Base-by-base conservation (phyloP, 1,140 invertebrate genomes). In the Ceratosolen fusciceps region DNA sequence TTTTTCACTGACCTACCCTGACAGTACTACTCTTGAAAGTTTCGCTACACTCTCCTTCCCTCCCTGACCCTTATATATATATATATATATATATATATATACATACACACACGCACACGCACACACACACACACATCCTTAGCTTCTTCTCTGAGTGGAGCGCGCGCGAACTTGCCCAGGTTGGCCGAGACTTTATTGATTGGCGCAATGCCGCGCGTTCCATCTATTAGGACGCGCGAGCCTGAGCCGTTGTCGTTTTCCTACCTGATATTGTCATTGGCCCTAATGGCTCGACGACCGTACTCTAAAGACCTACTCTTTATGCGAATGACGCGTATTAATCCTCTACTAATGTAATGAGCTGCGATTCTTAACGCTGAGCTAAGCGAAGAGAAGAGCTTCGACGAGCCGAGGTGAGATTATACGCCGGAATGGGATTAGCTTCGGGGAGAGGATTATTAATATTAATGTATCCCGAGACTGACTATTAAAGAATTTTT, bases 271-370 rank as follows among this genome's bases (percentile, higher is more conserved):
- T 67, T 75, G 82, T 85, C 83, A 83, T 72, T 81, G 76, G 70
- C 80, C 79, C 80, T 31, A 79, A 49, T 16, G 67, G 77, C 62
- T 71, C 56, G 70, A 68, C 72, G 72, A 71, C 52, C 78, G 58
- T 77, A 56, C 80, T 26, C 43, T 82, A 74, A 73, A 49, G 71
- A 74, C 49, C 67, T 82, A 80, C 82, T 84, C 81, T 82, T 86
- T 83, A 85, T 84, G 79, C 81, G 81, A 76, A 76, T 74, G 76
- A 67, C 78, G 76, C 82, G 81, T 83, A 80, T 82, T 83, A 83
- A 85, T 85, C 82, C 80, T 65, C 76, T 81, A 80, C 82, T 84
- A 84, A 84, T 84, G 83, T 84, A 84, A 84, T 85, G 83, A 85
- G 82, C 83, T 85, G 83, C 82, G 80, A 82, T 71, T 67, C 78